Conservation (phyloP, 1,140 invertebrate genomes). For the Sycophila sp. region DNA sequence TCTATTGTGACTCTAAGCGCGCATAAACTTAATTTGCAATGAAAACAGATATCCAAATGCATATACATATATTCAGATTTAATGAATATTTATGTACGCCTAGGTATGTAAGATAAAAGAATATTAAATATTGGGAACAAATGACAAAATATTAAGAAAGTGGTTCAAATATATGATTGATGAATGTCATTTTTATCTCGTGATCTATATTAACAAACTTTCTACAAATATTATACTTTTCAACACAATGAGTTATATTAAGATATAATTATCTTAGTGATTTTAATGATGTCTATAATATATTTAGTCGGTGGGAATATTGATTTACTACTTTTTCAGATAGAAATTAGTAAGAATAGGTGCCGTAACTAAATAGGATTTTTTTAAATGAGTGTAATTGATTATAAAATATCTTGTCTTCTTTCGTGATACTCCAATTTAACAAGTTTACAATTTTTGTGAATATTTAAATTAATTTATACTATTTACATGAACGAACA, state of each 20-base stretch:
- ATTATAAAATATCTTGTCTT: too few relatives aligned
- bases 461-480: not conserved
- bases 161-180: not conserved
- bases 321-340: slow-evolving; percentile 15
- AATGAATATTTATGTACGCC: slow-evolving; percentile 22
- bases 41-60: slow-evolving; percentile 22
- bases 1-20: slow-evolving; percentile 28
- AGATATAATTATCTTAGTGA: slow-evolving; percentile 14
- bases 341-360: not conserved
- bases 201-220: not conserved
- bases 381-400: not conserved
- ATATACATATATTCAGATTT: slow-evolving; percentile 5
- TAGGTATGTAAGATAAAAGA: slow-evolving; percentile 12
- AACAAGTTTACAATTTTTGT: not conserved
- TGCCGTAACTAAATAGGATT: not conserved
- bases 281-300: not conserved
- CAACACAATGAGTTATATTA: too few relatives aligned
- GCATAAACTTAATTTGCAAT: slow-evolving; percentile 26
- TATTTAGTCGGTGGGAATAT: not conserved
- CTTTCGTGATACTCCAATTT: too few relatives aligned
- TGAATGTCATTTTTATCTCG: not conserved
- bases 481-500: too few relatives aligned
- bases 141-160: not conserved
- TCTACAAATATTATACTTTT: not conserved
- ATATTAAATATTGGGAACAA: slow-evolving; percentile 25